A percentile compares a stretch with the other conserved stretches of the same genome.
These are phyloP conservation scores for Drosophila meridionalis DNA, from an alignment of 2,888 invertebrate genomes.

Conservation along the genomic window DNA sequence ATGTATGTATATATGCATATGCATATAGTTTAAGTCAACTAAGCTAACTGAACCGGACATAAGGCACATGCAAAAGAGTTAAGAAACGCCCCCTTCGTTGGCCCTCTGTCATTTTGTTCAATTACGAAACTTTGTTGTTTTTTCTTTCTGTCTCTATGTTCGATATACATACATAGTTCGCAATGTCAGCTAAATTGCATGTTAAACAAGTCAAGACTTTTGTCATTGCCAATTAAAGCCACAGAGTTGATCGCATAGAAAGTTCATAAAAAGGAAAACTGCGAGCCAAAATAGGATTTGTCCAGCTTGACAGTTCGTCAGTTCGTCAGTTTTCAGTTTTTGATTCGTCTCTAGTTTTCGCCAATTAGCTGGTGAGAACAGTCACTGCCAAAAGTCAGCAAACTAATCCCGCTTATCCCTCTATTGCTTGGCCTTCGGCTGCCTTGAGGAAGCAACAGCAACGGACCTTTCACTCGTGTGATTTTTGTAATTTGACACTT, in stretches of 20 bases:
- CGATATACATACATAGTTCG: neutral
- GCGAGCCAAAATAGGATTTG: neutral
- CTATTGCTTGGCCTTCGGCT: neutral
- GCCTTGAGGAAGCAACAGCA: neutral
- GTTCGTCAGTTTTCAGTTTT: slow-evolving; percentile 63
- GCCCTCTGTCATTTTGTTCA: slow-evolving; percentile 44
- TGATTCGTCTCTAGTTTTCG: slow-evolving; percentile 23
- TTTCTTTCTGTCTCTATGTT: neutral
- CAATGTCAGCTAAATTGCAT: slow-evolving; percentile 46
- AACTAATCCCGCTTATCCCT: slow-evolving; percentile 71
- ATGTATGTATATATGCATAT: neutral
- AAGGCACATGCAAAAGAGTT: slow-evolving; percentile 44
- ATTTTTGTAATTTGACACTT: slow-evolving; percentile 80
- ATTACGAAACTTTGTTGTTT: slow-evolving; percentile 30
- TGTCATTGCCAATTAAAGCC: slow-evolving; percentile 74
- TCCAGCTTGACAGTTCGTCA: slow-evolving; percentile 63
- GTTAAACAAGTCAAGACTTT: slow-evolving; percentile 63
- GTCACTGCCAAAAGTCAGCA: slow-evolving; percentile 26
- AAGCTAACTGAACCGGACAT: slow-evolving; percentile 42
- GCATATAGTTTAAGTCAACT: neutral
- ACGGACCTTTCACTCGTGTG: slow-evolving; percentile 45
- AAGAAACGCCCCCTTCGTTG: slow-evolving; percentile 39
- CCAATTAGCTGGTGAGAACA: slow-evolving; percentile 59
- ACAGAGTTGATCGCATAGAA: slow-evolving; percentile 7
- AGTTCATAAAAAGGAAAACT: slow-evolving; percentile 1